Conservation (phyloP, 64 coral and sea anemone genomes). For the Actinia tenebrosa region DNA sequence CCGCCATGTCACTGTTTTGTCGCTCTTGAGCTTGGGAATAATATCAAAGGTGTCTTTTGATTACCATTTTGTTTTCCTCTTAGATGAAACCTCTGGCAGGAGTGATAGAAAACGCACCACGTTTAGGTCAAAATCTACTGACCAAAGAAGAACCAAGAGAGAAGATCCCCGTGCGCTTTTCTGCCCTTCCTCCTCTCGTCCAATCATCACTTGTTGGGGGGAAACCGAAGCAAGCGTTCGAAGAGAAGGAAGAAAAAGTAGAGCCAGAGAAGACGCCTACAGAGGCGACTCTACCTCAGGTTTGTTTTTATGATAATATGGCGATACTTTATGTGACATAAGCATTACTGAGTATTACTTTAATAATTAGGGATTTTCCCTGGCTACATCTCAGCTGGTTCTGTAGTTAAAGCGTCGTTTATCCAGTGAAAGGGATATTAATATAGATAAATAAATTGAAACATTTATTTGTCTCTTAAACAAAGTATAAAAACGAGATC, state of each 20-base stretch:
- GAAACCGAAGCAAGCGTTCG: neutral
- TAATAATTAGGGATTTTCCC: too few species aligned
- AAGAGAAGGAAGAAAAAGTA: slow-evolving; percentile 9
- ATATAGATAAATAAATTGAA: too few species aligned
- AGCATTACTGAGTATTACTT: too few species aligned
- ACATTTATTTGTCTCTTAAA: too few species aligned
- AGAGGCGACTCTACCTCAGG: slow-evolving; percentile 39
- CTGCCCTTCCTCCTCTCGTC: slow-evolving; percentile 28
- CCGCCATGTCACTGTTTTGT: neutral
- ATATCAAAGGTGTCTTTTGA: too few species aligned
- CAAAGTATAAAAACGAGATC: too few species aligned
- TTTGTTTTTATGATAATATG: neutral
- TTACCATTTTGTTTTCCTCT: neutral
- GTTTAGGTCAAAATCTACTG: slow-evolving; percentile 31
- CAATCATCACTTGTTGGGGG: slow-evolving; percentile 30
- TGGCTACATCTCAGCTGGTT: too few species aligned
- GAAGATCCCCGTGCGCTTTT: slow-evolving; percentile 1
- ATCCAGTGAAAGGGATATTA: too few species aligned
- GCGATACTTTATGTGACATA: too few species aligned
- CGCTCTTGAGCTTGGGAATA: too few species aligned
- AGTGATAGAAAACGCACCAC: slow-evolving; percentile 39
- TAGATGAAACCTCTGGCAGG: slow-evolving; percentile 45
- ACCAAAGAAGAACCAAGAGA: neutral
- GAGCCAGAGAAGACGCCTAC: neutral
- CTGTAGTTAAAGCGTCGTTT: too few species aligned